phyloP scores from a whole-genome alignment of 2,888 invertebrate species.

The Phaonia tiefii region DNA sequence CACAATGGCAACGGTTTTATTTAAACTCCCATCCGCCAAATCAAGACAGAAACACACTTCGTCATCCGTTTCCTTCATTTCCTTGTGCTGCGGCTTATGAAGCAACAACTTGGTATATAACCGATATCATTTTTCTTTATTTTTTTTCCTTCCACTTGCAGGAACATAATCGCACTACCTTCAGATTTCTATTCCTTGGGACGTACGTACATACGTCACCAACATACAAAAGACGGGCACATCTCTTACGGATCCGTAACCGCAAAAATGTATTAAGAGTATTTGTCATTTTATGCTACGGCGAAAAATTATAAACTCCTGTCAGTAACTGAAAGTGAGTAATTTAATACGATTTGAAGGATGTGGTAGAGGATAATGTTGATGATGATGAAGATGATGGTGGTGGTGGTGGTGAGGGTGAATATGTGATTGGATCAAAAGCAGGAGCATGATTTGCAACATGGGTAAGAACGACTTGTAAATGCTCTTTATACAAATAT shows the following conservation, averaged over 20 bases:
- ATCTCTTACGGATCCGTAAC: constrained; percentile 40
- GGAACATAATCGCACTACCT: constrained; percentile 15
- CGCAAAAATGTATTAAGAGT: constrained; percentile 55
- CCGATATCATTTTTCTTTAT: neutral
- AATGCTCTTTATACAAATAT: neutral
- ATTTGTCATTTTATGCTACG: constrained; percentile 57
- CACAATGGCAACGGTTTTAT: constrained; percentile 41
- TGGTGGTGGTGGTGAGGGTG: neutral
- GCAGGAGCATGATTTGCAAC: too few species aligned
- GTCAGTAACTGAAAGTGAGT: constrained; percentile 62
- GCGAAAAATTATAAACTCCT: constrained; percentile 60
- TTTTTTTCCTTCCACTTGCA: neutral
- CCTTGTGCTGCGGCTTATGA: neutral
- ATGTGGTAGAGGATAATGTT: neutral
- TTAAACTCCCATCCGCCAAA: constrained; percentile 12
- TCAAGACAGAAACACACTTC: constrained; percentile 14
- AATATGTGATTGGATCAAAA: neutral
- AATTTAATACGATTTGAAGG: constrained; percentile 54
- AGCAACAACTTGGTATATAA: constrained; percentile 5
- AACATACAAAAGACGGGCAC: constrained; percentile 2
- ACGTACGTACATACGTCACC: constrained; percentile 32
- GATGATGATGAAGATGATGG: neutral
- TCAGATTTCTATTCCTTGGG: constrained; percentile 13
- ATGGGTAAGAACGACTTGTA: neutral
- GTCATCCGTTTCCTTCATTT: too few species aligned